Base-by-base conservation (phyloP, 2,797 vertebrate genomes). In the Lophius americanus region DNA sequence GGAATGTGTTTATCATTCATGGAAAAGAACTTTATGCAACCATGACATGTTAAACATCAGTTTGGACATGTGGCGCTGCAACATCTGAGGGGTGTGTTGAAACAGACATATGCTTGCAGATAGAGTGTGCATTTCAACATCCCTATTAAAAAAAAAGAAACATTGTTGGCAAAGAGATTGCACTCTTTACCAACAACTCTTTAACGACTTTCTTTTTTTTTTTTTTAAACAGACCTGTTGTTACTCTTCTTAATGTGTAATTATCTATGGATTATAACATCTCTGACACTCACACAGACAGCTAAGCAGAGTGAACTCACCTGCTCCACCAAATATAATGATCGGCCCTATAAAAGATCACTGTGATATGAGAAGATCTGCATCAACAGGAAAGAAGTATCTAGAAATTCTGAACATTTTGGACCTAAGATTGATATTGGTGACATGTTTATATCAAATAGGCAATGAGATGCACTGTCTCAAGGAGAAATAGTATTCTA, bases 31-130 rank as follows among this genome's bases (percentile, higher is more conserved):
- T 14, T 82, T 72, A 14, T 35, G 63, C 62, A 78, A 74, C 46
- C 14, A 13, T 12, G 23, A 71, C 78, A 57, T 63, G 72, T 60
- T 60, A 77, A 73, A 51, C 14, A 51, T 47, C 10, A 65, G 73
- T 83, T 82, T 64, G 57, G 54, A 73, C 76, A 73, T 51, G 69
- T 37, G 43, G 51, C 41, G 53, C 60, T 63, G 77, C 69, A 77
- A 73, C n/a, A 37, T 66, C 63, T 75, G 61, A 32, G 14, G 52
- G 60, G 64, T 52, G 11, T 81, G 81, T 68, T 37, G 77, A 85
- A 78, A 85, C 13, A 56, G 4, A 48, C 10, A 44, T 39, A 51
- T 35, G 23, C 54, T 23, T 23, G 23, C 23, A 23, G 23, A 23
- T 23, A 23, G 23, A 23, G 23, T 23, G 23, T 23, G 23, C 23